Conservation (phyloP, 2,888 invertebrate species). For the Phasia obesa region DNA sequence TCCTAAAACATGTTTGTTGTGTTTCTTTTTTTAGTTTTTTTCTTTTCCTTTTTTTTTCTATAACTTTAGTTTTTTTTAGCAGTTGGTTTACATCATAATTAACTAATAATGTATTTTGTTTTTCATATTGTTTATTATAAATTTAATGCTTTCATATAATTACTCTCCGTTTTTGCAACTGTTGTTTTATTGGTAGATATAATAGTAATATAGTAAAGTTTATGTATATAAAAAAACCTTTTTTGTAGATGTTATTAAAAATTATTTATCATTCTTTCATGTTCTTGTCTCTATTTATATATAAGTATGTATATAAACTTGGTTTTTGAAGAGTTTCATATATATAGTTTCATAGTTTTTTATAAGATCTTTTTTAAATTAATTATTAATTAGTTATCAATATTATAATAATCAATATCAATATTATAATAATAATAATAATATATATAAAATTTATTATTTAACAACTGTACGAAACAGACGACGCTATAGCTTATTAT, state of each 20-base stretch:
- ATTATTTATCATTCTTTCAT: slow-evolving; percentile 60
- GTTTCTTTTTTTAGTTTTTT: slow-evolving; percentile 66
- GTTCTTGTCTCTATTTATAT: slow-evolving; percentile 73
- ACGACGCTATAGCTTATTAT: slow-evolving; percentile 81
- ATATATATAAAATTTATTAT: slow-evolving; percentile 70
- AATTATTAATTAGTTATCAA: slow-evolving; percentile 63
- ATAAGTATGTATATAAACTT: slow-evolving; percentile 72
- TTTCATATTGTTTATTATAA: slow-evolving; percentile 66
- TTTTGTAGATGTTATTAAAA: slow-evolving; percentile 67
- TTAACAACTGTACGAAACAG: slow-evolving; percentile 81
- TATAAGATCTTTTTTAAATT: slow-evolving; percentile 70
- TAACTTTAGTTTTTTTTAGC: slow-evolving; percentile 73
- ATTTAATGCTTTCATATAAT: slow-evolving; percentile 61
- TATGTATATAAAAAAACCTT: slow-evolving; percentile 49
- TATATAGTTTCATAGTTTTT: slow-evolving; percentile 72
- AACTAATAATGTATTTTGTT: slow-evolving; percentile 69
- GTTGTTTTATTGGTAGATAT: slow-evolving; percentile 60
- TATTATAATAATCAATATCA: no score
- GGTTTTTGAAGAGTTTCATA: slow-evolving; percentile 61
- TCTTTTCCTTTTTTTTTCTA: slow-evolving; percentile 64
- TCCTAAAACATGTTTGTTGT: slow-evolving; percentile 66
- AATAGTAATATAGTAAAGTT: slow-evolving; percentile 62
- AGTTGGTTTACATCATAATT: slow-evolving; percentile 73
- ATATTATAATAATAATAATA: no score
- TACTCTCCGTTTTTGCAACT: slow-evolving; percentile 70